Evolutionary conservation across 2,797 vertebrate genomes (phyloP).

Genomic region (Spinus olivaceus): DNA sequence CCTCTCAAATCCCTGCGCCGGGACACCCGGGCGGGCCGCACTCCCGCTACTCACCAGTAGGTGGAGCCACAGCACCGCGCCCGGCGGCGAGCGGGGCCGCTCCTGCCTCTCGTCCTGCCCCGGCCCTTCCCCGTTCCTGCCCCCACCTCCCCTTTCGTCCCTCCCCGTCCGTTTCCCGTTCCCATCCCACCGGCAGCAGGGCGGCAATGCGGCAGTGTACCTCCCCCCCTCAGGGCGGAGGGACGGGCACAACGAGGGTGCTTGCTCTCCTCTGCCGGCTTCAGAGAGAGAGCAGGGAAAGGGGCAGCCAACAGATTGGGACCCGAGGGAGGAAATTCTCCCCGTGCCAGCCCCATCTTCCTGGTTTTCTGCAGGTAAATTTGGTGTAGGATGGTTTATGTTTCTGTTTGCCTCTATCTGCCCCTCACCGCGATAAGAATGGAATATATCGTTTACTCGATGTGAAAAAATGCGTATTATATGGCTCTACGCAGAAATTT

Average conservation of each 20-base stretch:
- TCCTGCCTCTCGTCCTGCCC: too few species aligned
- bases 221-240: neutral
- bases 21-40: fast-evolving
- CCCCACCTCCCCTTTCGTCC: too few species aligned
- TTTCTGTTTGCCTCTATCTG: neutral
- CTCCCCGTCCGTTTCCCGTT: too few species aligned
- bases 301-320: neutral
- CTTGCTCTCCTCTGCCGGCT: neutral
- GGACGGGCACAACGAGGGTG: neutral
- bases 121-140: too few species aligned
- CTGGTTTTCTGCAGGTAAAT: neutral
- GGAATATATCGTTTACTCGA: neutral
- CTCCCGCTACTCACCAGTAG: neutral
- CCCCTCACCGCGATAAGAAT: neutral
- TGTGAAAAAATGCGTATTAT: too few species aligned
- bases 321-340: neutral
- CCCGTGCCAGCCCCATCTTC: neutral
- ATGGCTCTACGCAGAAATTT: too few species aligned
- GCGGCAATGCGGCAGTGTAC: neutral
- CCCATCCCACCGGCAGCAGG: neutral
- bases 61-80: neutral
- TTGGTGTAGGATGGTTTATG: neutral
- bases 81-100: too few species aligned
- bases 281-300: neutral
- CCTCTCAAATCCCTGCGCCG: fast-evolving